These are phyloP conservation scores for Neelides sp. DNA, from an alignment of 1,140 invertebrate genomes.

Conservation along the genomic window DNA sequence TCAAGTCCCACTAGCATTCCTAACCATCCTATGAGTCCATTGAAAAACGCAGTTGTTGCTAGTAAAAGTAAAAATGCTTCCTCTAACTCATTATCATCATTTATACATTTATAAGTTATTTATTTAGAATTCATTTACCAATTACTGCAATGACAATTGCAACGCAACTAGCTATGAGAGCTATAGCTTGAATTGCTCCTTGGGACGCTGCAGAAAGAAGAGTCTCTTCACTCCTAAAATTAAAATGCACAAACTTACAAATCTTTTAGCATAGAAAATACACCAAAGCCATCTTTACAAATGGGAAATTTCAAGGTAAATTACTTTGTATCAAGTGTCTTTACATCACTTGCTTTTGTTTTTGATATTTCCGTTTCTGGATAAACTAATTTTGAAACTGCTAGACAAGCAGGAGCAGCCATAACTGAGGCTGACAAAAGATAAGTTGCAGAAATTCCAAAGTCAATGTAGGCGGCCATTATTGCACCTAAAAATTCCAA, in stretches of 20 bases:
- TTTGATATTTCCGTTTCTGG: conserved; percentile 70
- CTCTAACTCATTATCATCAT: too few species aligned
- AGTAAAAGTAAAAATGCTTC: too few species aligned
- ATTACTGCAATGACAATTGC: conserved; percentile 87
- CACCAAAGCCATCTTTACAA: too few species aligned
- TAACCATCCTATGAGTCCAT: conserved; percentile 64
- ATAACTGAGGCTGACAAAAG: conserved; percentile 84
- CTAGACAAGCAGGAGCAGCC: conserved; percentile 77
- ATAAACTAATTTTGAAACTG: conserved; percentile 78
- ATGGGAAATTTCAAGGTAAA: too few species aligned
- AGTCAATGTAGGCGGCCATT: conserved; percentile 78
- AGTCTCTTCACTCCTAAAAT: conserved; percentile 61
- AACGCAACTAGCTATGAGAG: conserved; percentile 67
- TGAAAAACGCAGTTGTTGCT: too few species aligned
- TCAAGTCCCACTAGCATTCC: conserved; percentile 56
- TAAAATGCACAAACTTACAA: too few species aligned
- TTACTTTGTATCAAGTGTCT: conserved; percentile 35
- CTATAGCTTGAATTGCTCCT: conserved; percentile 54
- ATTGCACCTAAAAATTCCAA: conserved; percentile 74
- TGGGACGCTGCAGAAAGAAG: conserved; percentile 75
- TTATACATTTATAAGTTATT: too few species aligned
- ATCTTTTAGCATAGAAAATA: too few species aligned
- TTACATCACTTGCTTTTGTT: conserved; percentile 55
- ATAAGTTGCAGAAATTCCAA: conserved; percentile 69
- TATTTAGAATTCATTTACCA: too few species aligned